phyloP scores from a whole-genome alignment of 2,113 vertebrate species.

The Thermophis baileyi region DNA sequence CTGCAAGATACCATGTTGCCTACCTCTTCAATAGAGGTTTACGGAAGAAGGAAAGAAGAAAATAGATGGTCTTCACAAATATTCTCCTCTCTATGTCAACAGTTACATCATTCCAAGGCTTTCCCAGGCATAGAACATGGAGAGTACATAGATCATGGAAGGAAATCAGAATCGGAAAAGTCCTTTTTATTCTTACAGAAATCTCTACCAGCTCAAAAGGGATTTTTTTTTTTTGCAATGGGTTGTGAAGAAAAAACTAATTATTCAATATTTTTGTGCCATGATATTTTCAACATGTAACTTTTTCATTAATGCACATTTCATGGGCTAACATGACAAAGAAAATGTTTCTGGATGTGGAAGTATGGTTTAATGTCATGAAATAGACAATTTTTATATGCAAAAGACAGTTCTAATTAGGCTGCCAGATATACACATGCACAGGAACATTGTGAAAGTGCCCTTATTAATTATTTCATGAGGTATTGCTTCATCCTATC shows the following conservation, averaged over 20 bases:
- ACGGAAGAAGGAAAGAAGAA: not conserved
- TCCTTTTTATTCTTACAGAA: not conserved
- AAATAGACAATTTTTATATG: not conserved
- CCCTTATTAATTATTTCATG: not conserved
- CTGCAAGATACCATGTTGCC: not conserved
- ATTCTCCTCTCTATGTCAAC: too few species aligned
- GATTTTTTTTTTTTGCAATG: not conserved
- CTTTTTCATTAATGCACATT: not conserved
- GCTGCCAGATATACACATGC: not conserved
- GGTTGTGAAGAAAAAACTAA: not conserved
- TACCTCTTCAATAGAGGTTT: not conserved
- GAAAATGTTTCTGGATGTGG: not conserved
- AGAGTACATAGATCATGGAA: not conserved
- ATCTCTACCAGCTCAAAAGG: not conserved
- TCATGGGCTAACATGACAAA: not conserved
- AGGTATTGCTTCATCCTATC: not conserved
- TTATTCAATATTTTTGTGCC: slow-evolving; percentile 17
- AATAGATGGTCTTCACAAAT: not conserved
- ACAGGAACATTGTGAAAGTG: not conserved
- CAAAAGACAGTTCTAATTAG: not conserved
- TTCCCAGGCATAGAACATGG: not conserved
- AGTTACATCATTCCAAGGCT: not conserved
- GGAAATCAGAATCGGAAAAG: not conserved
- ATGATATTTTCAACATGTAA: not conserved
- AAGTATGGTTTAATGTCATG: not conserved